Conservation (phyloP, 2,113 vertebrate genomes). For the Bagarius yarrelli region DNA sequence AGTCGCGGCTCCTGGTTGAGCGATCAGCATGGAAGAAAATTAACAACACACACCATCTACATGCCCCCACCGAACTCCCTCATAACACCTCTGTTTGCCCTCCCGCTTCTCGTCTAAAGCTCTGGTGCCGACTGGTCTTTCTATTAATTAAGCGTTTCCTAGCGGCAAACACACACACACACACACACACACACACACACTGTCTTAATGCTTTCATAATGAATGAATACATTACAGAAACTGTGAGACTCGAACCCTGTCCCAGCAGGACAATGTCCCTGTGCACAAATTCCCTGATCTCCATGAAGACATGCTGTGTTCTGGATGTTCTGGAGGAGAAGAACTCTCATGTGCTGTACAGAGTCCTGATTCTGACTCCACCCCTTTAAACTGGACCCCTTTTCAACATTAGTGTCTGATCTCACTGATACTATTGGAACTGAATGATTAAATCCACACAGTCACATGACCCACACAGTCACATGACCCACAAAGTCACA, state of each 20-base stretch:
- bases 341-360: too few relatives aligned
- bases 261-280: neutral
- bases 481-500: too few relatives aligned
- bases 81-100: conserved; percentile 32
- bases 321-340: too few relatives aligned
- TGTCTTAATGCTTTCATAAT: too few relatives aligned
- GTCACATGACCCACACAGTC: too few relatives aligned
- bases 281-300: too few relatives aligned
- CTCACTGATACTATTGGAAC: too few relatives aligned
- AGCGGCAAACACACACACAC: conserved; percentile 38
- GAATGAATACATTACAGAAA: neutral
- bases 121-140: conserved; percentile 20
- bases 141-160: conserved; percentile 34
- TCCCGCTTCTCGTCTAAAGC: conserved; percentile 21
- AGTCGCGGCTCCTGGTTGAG: conserved; percentile 31
- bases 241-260: neutral
- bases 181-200: conserved; percentile 31
- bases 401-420: too few relatives aligned
- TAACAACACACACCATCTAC: conserved; percentile 19
- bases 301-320: too few relatives aligned
- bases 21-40: conserved; percentile 38
- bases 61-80: neutral
- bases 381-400: too few relatives aligned
- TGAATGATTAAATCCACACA: too few relatives aligned
- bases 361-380: conserved; percentile 72